Evolutionary conservation across 2,113 vertebrate species (phyloP).

Genomic region (Sander vitreus): DNA sequence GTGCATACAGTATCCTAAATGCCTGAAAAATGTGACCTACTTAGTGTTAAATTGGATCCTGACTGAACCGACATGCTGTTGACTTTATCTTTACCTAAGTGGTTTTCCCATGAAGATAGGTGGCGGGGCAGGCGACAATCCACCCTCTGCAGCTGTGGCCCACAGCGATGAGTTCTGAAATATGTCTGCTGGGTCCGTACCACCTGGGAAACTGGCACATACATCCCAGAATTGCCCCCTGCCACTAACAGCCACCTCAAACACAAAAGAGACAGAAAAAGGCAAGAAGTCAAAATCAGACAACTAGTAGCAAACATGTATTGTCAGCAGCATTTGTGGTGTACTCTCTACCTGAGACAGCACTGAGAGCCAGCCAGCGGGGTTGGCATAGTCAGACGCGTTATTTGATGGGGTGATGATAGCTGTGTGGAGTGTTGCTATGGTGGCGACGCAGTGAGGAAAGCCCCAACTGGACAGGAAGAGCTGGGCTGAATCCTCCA

Average conservation of each 20-base stretch:
- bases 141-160: constrained; percentile 81
- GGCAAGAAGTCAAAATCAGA: neutral
- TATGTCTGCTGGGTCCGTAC: constrained; percentile 82
- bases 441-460: constrained; percentile 83
- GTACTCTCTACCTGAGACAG: constrained; percentile 72
- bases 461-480: constrained; percentile 80
- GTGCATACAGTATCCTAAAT: neutral
- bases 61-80: neutral
- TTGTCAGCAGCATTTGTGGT: neutral
- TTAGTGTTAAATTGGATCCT: neutral
- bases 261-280: constrained; percentile 36
- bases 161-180: constrained; percentile 85
- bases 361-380: constrained; percentile 85
- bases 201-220: constrained; percentile 85
- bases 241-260: constrained; percentile 81
- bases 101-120: constrained; percentile 78
- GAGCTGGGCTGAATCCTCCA: constrained; percentile 75
- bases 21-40: neutral
- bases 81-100: constrained; percentile 61
- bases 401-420: constrained; percentile 84
- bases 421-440: constrained; percentile 84
- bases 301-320: neutral
- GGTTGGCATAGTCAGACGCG: constrained; percentile 82
- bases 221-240: constrained; percentile 85
- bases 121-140: constrained; percentile 67